phyloP scores from a whole-genome alignment of 1,140 invertebrate species.

The Drosophila biarmipes region DNA sequence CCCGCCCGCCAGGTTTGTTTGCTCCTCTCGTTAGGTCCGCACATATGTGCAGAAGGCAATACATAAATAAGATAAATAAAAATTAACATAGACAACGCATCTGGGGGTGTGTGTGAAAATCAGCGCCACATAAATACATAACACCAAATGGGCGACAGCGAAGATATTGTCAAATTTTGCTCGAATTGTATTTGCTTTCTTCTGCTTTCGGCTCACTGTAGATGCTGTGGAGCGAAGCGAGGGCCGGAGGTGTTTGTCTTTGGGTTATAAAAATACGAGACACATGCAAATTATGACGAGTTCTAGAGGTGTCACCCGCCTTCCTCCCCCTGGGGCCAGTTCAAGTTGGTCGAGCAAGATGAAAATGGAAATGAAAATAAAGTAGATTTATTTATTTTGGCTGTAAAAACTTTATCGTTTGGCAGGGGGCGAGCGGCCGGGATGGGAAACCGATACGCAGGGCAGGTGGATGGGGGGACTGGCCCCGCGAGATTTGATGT shows the following conservation, averaged over 20 bases:
- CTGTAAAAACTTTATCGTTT: conserved; percentile 47
- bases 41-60: conserved; percentile 38
- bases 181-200: conserved; percentile 58
- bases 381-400: conserved; percentile 44
- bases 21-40: conserved; percentile 21
- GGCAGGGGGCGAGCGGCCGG: conserved; percentile 2
- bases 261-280: conserved; percentile 62
- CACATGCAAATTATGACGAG: conserved; percentile 63
- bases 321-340: not conserved
- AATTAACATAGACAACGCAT: conserved; percentile 74
- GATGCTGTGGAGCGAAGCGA: no score
- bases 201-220: conserved; percentile 1
- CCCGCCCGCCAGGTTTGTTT: conserved; percentile 12
- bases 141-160: conserved; percentile 31
- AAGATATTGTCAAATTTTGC: conserved; percentile 59
- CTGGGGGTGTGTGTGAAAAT: conserved; percentile 31
- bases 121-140: conserved; percentile 60
- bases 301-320: not conserved
- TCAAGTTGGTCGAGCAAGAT: conserved; percentile 18
- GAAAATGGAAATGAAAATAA: conserved; percentile 30
- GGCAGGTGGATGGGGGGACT: conserved; percentile 18
- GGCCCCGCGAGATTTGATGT: not conserved
- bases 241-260: conserved; percentile 14
- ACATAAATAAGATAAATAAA: conserved; percentile 77
- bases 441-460: conserved; percentile 23